phyloP scores from a whole-genome alignment of 2,888 invertebrate genomes.

The Limnephilus rhombicus region DNA sequence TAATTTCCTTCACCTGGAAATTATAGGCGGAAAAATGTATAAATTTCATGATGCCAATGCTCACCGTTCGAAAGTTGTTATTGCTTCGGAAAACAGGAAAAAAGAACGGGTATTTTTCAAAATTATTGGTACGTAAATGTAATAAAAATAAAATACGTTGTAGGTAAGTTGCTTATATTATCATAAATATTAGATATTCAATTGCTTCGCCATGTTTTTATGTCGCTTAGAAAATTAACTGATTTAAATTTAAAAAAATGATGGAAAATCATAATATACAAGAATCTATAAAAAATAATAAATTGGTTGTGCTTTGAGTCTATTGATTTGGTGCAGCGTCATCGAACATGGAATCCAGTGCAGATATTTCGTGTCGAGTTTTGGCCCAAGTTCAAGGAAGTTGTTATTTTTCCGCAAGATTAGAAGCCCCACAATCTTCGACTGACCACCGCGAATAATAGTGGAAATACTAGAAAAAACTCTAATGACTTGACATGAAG shows the following conservation, averaged over 20 bases:
- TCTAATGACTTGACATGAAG: not conserved
- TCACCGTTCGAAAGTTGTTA: not conserved
- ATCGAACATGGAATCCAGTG: not conserved
- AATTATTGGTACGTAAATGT: too few species aligned
- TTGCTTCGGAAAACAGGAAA: not conserved
- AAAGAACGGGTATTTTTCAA: too few species aligned
- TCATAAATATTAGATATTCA: not conserved
- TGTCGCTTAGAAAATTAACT: not conserved
- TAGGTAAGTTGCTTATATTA: too few species aligned
- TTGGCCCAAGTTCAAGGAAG: not conserved
- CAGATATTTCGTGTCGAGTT: not conserved
- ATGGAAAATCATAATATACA: not conserved
- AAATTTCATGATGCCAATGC: not conserved
- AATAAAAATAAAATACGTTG: too few species aligned
- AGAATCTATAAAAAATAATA: not conserved
- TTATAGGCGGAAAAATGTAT: not conserved
- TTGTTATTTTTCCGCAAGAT: not conserved
- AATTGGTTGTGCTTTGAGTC: not conserved
- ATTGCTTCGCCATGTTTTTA: not conserved
- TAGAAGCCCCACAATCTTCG: not conserved
- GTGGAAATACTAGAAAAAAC: not conserved
- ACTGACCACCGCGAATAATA: too few species aligned
- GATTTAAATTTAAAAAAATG: not conserved
- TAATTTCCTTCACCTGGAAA: not conserved
- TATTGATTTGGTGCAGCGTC: slow-evolving; percentile 31